A percentile compares a stretch with the other conserved stretches of the same genome.
Conservation (phyloP, 2,797 vertebrate species). For the Leptodactylus fallax region DNA sequence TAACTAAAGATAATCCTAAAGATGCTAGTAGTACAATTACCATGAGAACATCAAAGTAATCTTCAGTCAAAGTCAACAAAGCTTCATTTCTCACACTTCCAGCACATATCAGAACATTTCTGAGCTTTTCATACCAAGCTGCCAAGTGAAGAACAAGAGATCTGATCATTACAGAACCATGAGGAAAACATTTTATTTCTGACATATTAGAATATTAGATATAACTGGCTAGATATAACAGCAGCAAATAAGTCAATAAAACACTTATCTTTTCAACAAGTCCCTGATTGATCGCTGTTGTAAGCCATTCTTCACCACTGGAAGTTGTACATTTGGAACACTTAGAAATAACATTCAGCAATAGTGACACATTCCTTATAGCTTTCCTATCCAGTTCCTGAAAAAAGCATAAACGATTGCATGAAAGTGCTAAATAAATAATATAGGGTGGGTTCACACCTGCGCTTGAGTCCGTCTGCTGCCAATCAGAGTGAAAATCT, state of each 20-base stretch:
- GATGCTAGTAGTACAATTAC: constrained; percentile 72
- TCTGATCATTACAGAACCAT: neutral
- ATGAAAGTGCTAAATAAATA: too few species aligned
- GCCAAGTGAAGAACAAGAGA: constrained; percentile 80
- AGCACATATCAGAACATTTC: constrained; percentile 78
- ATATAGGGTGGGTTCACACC: too few species aligned
- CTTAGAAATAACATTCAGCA: constrained; percentile 81
- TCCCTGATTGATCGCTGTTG: constrained; percentile 80
- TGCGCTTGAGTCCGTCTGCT: too few species aligned
- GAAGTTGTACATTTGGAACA: constrained; percentile 79
- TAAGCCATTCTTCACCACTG: constrained; percentile 79
- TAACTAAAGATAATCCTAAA: too few species aligned
- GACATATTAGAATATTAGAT: neutral
- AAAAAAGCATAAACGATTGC: constrained; percentile 53
- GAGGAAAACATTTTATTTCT: neutral
- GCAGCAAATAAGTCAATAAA: neutral
- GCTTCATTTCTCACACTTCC: constrained; percentile 78
- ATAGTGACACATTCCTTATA: constrained; percentile 74
- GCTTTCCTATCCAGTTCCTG: constrained; percentile 85
- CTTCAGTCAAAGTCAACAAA: constrained; percentile 82
- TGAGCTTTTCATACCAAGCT: constrained; percentile 90
- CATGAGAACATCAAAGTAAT: constrained; percentile 88
- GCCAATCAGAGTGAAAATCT: too few species aligned
- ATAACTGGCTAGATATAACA: neutral
- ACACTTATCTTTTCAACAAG: constrained; percentile 93